Percentiles rank a stretch among this genome's conserved stretches.
Conservation (phyloP, 1,140 invertebrate genomes). For the Homarus americanus region DNA sequence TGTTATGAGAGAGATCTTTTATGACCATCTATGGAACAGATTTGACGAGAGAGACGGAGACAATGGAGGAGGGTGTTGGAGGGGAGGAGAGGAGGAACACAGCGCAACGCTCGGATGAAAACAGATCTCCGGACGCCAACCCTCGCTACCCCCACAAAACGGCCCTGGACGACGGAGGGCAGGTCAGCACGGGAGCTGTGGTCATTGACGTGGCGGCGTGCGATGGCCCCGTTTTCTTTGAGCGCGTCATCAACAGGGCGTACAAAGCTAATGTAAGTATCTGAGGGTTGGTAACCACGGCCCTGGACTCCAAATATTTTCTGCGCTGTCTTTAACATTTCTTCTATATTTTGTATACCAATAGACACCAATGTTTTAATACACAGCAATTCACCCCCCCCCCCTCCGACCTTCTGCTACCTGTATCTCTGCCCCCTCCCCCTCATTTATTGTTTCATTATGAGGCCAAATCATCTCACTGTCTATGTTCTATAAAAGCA, state of each 20-base stretch:
- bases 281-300: too few relatives aligned
- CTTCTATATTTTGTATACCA: too few relatives aligned
- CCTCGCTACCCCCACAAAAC: background rate
- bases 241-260: conserved; percentile 87
- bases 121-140: background rate
- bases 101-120: background rate
- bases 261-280: conserved; percentile 78
- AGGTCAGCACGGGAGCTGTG: conserved; percentile 25
- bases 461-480: too few relatives aligned
- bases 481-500: too few relatives aligned
- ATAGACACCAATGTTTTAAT: too few relatives aligned
- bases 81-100: background rate
- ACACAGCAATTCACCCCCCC: too few relatives aligned
- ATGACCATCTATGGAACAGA: background rate
- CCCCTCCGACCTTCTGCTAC: too few relatives aligned
- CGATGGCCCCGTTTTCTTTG: conserved; percentile 91
- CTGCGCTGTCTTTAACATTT: too few relatives aligned
- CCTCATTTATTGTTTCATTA: too few relatives aligned
- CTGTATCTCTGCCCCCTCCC: too few relatives aligned
- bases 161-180: background rate
- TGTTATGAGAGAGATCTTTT: too few relatives aligned
- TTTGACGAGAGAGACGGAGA: background rate
- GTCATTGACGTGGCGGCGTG: conserved; percentile 87
- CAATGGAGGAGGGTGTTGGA: conserved; percentile 1
- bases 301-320: too few relatives aligned